Evolutionary conservation across 1,140 invertebrate species (phyloP).

Genomic region (Zaprionus lachaisei): DNA sequence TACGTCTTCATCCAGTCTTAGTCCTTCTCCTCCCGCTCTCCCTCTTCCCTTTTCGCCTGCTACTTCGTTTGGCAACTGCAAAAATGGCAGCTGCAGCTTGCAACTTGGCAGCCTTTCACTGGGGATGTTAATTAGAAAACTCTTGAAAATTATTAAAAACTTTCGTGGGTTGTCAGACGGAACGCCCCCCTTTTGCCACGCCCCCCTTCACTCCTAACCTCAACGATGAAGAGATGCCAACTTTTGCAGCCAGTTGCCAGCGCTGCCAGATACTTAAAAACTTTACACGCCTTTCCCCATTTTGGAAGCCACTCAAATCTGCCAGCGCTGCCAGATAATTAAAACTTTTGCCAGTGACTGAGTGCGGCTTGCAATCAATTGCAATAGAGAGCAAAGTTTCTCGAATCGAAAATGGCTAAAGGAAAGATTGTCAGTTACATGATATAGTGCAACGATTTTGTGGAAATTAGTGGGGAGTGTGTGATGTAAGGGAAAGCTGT

Average conservation of each 20-base stretch:
- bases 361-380: neutral
- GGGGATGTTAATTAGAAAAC: slow-evolving; percentile 81
- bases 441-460: neutral
- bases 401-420: neutral
- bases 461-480: neutral
- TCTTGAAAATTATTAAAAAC: slow-evolving; percentile 83
- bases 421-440: neutral
- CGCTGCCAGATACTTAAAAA: slow-evolving; percentile 37
- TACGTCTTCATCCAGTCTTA: neutral
- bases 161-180: slow-evolving; percentile 53
- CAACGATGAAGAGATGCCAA: slow-evolving; percentile 34
- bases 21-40: neutral
- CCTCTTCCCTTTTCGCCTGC: neutral
- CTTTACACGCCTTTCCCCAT: slow-evolving; percentile 10
- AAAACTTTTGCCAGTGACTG: slow-evolving; percentile 15
- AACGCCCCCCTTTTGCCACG: neutral
- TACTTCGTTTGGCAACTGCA: slow-evolving; percentile 23
- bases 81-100: slow-evolving; percentile 39
- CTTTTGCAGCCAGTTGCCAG: slow-evolving; percentile 27
- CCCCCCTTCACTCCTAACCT: neutral
- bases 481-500: accelerated
- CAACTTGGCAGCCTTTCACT: slow-evolving; percentile 31
- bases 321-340: slow-evolving; percentile 22
- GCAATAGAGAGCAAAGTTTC: neutral
- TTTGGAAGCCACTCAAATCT: slow-evolving; percentile 5